Evolutionary conservation across 2,113 vertebrate species (phyloP), one percentile per base, ranked within the genome.

Genomic region (Cathartes aura): DNA sequence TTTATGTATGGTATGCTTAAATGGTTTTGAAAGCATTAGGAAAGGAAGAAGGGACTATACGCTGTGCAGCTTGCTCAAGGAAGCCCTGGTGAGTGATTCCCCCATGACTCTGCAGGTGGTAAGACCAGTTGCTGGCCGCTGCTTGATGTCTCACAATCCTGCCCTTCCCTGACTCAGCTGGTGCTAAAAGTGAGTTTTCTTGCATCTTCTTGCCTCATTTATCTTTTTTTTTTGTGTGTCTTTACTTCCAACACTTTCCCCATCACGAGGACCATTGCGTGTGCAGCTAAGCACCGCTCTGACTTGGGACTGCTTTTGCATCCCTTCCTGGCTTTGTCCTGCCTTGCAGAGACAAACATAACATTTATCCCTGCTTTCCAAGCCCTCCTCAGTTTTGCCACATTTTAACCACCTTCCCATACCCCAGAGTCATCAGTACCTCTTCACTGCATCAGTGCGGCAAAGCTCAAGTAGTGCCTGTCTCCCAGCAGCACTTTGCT

Each of bases 231-330:
- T 36, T 14, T 11, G 2, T 26, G 12, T 70, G 7, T 60, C 5
- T 86, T 13, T 80, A 11, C 40, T 92, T 89, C 30, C 43, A 52
- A 7, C 3, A 4, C 40, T 42, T 43, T 79, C 10, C 40, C 17
- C 5, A 8, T 34, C 1, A 1, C 1, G 4, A 47, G 19, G 42
- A 23, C 15, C 15, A 5, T 8, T 80, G 62, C 2, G 4, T n/a
- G 34, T 55, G 36, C 59, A 84, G 42, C 43, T 56, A 19, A 90
- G 48, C 9, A 23, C n/a, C 0, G 0, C 74, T 72, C 50, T 66
- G n/a, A 34, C 18, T 71, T 23, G 40, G 18, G 47, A 16, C 52
- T 74, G 71, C 26, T 72, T 81, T 78, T 5, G 4, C 29, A 23
- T 71, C 60, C 9, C 52, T 84, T 67, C 18, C 1, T 26, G 73